Evolutionary conservation across 2,113 vertebrate species (phyloP).

Genomic region (Microcebus murinus): DNA sequence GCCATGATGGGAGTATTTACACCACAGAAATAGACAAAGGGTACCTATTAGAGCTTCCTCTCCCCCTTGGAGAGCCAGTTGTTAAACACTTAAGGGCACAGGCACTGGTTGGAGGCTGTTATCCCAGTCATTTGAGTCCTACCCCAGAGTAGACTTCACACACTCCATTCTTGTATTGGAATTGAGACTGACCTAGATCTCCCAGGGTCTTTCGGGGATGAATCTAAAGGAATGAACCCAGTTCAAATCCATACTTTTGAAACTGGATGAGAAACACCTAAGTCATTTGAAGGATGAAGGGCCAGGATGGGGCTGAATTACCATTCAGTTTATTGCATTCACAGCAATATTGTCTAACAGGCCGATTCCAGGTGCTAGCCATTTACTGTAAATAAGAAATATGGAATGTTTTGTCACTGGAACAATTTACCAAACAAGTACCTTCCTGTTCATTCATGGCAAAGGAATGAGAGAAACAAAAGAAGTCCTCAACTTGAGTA

Average conservation of each 20-base stretch:
- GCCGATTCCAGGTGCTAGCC: constrained; percentile 73
- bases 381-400: constrained; percentile 73
- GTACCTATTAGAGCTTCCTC: background rate
- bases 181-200: background rate
- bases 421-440: constrained; percentile 72
- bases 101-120: background rate
- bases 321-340: constrained; percentile 55
- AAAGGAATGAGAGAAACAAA: constrained; percentile 67
- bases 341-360: constrained; percentile 44
- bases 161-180: background rate
- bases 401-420: constrained; percentile 65
- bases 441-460: constrained; percentile 70
- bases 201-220: background rate
- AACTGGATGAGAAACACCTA: constrained; percentile 38
- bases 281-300: constrained; percentile 61
- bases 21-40: background rate
- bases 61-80: background rate
- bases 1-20: background rate
- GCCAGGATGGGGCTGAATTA: constrained; percentile 59
- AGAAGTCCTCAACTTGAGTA: constrained; percentile 61
- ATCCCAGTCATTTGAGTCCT: background rate
- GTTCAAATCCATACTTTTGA: constrained; percentile 31
- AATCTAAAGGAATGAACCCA: background rate
- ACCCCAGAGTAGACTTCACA: background rate
- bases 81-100: background rate